Percentiles rank a stretch among this genome's conserved stretches.
Conservation (phyloP, 2,797 vertebrate species). For the Macropodus opercularis region DNA sequence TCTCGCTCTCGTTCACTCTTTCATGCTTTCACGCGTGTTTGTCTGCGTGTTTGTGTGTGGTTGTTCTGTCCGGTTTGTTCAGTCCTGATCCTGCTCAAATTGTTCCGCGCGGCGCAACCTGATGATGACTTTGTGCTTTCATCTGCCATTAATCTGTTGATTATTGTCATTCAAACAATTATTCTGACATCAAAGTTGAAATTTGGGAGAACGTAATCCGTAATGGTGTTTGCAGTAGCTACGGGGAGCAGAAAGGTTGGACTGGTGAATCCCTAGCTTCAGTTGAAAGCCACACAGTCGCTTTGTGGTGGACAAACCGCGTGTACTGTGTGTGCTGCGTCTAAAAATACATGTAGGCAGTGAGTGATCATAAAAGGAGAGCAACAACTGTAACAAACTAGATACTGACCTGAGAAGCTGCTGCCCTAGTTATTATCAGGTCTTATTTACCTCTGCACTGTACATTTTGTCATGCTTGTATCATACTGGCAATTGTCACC, state of each 20-base stretch:
- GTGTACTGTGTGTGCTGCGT: background rate
- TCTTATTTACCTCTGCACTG: conserved; percentile 30
- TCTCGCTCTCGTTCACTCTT: conserved; percentile 57
- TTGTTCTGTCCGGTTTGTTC: conserved; percentile 26
- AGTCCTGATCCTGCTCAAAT: conserved; percentile 37
- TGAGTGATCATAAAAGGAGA: background rate
- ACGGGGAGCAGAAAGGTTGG: background rate
- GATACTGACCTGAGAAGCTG: conserved; percentile 2
- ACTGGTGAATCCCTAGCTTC: background rate
- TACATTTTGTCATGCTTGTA: conserved; percentile 29
- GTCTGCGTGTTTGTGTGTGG: conserved; percentile 19
- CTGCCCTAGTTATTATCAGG: background rate
- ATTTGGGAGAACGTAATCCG: too few species aligned
- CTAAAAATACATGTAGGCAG: background rate
- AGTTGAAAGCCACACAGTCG: background rate
- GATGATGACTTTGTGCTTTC: too few species aligned
- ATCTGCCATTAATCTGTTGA: too few species aligned
- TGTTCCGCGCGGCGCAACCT: too few species aligned
- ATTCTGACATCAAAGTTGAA: too few species aligned
- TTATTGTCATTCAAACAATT: too few species aligned
- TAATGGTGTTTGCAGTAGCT: too few species aligned
- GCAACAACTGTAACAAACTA: background rate
- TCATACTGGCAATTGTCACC: conserved; percentile 30
- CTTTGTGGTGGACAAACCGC: background rate
- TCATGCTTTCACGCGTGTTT: conserved; percentile 56